Conservation (phyloP, 1,140 invertebrate genomes). For the Pemphigus obesinymphae region DNA sequence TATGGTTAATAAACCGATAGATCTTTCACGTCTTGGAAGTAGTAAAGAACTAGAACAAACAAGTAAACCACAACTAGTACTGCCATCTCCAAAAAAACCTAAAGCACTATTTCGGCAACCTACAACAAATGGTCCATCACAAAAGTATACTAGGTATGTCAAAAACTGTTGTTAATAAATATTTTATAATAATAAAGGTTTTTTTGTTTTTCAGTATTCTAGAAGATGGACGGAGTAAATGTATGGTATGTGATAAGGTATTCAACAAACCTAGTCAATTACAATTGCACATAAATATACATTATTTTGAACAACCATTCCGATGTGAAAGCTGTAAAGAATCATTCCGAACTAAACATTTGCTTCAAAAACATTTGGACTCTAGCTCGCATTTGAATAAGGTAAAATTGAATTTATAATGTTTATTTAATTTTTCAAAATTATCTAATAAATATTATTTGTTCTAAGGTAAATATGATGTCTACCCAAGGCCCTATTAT, state of each 20-base stretch:
- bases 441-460: not conserved
- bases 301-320: conserved; percentile 89
- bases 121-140: conserved; percentile 36
- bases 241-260: conserved; percentile 82
- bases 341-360: conserved; percentile 84
- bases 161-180: too few relatives aligned
- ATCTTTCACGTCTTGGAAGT: conserved; percentile 23
- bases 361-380: conserved; percentile 85
- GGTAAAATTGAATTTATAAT: conserved; percentile 53
- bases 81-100: not conserved
- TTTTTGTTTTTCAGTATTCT: conserved; percentile 53
- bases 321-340: conserved; percentile 86
- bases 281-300: conserved; percentile 88
- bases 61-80: not conserved
- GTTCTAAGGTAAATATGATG: conserved; percentile 65
- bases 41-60: conserved; percentile 22
- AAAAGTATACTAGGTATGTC: conserved; percentile 31
- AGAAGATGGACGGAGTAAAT: conserved; percentile 76
- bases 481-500: conserved; percentile 77
- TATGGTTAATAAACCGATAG: conserved; percentile 11
- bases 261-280: conserved; percentile 87
- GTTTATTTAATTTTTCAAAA: not conserved
- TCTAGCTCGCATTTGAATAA: conserved; percentile 88
- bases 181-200: not conserved
- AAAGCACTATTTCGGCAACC: conserved; percentile 35